Conservation (phyloP, 2,888 invertebrate species). For the Troides helena region DNA sequence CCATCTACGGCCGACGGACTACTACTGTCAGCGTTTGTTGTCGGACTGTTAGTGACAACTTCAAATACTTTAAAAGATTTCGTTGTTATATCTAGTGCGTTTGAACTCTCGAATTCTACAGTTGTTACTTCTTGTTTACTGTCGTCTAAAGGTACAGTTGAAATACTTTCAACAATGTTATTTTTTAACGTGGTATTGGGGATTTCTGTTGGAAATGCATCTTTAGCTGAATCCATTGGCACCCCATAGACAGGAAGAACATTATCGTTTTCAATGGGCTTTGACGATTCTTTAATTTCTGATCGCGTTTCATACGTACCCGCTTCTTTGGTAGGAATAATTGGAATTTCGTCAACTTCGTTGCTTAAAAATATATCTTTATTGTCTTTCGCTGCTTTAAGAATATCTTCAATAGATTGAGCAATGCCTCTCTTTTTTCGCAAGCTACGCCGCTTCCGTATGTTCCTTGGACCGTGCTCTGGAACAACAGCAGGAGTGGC, state of each 20-base stretch:
- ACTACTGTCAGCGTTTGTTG: slow-evolving; percentile 41
- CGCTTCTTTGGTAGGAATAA: slow-evolving; percentile 41
- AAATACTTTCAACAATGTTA: slow-evolving; percentile 64
- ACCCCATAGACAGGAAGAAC: slow-evolving; percentile 53
- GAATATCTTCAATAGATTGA: slow-evolving; percentile 64
- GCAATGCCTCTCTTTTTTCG: slow-evolving; percentile 55
- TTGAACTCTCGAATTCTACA: slow-evolving; percentile 46
- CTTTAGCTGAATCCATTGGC: slow-evolving; percentile 46
- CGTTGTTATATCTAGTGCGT: slow-evolving; percentile 59
- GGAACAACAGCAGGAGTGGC: slow-evolving; percentile 82
- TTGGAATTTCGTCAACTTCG: slow-evolving; percentile 69
- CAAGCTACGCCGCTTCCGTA: slow-evolving; percentile 48
- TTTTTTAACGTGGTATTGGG: slow-evolving; percentile 42
- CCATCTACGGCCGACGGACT: slow-evolving; percentile 40
- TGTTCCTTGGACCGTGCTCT: slow-evolving; percentile 81
- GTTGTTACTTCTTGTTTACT: slow-evolving; percentile 46
- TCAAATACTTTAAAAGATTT: slow-evolving; percentile 66
- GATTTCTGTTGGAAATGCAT: slow-evolving; percentile 38
- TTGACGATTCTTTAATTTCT: slow-evolving; percentile 38
- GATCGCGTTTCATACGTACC: slow-evolving; percentile 23
- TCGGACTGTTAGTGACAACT: slow-evolving; percentile 57
- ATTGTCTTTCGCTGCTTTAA: slow-evolving; percentile 59
- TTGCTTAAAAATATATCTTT: slow-evolving; percentile 72
- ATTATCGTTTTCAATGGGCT: slow-evolving; percentile 45
- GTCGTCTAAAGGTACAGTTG: slow-evolving; percentile 59